Conservation (phyloP, 2,888 invertebrate genomes). For the Zygogramma bicolorata region DNA sequence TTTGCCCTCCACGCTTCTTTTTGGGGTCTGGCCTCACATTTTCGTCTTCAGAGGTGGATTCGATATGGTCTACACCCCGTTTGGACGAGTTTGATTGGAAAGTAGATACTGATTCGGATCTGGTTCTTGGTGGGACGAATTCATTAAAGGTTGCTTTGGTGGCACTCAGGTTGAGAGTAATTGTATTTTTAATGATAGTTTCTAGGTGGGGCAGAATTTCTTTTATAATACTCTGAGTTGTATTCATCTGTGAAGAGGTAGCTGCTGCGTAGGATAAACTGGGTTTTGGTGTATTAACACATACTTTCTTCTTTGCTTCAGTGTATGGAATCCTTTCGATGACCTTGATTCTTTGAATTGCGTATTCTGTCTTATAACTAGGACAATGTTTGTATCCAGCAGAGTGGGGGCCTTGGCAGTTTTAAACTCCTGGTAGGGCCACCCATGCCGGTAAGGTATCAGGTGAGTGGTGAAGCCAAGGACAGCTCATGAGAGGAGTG, state of each 20-base stretch:
- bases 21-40: too few relatives aligned
- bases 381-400: slow-evolving; percentile 5
- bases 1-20: background rate
- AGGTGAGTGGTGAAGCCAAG: too few relatives aligned
- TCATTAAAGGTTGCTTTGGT: too few relatives aligned
- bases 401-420: too few relatives aligned
- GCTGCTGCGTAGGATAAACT: background rate
- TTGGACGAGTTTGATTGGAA: background rate
- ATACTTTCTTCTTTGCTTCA: slow-evolving; percentile 7
- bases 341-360: slow-evolving; percentile 28
- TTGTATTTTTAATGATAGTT: background rate
- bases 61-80: background rate
- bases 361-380: slow-evolving; percentile 21
- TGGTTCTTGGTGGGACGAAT: too few relatives aligned
- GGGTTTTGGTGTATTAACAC: background rate
- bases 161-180: too few relatives aligned
- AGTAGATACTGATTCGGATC: too few relatives aligned
- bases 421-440: too few relatives aligned
- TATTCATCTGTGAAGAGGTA: background rate
- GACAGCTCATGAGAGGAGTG: too few relatives aligned
- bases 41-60: background rate
- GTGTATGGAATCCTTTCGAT: slow-evolving; percentile 5
- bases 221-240: background rate
- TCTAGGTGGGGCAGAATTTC: background rate
- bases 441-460: too few relatives aligned